Evolutionary conservation across 1,140 invertebrate species (phyloP).

Genomic region (Grapholita molesta): DNA sequence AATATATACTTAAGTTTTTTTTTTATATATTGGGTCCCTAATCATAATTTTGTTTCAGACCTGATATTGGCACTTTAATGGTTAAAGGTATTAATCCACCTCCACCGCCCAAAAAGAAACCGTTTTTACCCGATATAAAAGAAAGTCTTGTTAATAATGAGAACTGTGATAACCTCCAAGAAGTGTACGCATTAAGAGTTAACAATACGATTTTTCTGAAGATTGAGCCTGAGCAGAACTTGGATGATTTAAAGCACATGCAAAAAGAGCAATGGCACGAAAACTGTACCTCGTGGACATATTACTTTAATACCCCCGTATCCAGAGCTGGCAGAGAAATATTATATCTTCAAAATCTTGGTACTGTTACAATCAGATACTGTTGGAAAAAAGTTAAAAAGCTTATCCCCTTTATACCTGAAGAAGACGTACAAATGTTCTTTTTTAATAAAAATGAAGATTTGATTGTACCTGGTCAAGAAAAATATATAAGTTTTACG

Average conservation of each 20-base stretch:
- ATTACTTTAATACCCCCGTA: slow-evolving; percentile 62
- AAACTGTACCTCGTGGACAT: slow-evolving; percentile 51
- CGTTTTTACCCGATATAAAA: slow-evolving; percentile 36
- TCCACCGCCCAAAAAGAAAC: slow-evolving; percentile 35
- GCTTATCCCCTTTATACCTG: slow-evolving; percentile 46
- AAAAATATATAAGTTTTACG: slow-evolving; percentile 49
- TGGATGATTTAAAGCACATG: slow-evolving; percentile 35
- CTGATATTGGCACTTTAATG: slow-evolving; percentile 46
- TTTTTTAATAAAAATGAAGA: slow-evolving; percentile 72
- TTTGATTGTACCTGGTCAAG: slow-evolving; percentile 56
- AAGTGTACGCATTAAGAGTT: slow-evolving; percentile 53
- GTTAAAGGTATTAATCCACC: slow-evolving; percentile 52
- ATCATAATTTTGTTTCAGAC: slow-evolving; percentile 43
- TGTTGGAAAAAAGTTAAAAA: slow-evolving; percentile 64
- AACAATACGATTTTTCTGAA: slow-evolving; percentile 59
- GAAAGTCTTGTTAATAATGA: slow-evolving; percentile 13
- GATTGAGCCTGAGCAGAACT: slow-evolving; percentile 34
- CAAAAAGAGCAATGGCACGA: slow-evolving; percentile 50
- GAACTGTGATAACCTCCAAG: slow-evolving; percentile 10
- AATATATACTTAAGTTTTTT: too few species aligned
- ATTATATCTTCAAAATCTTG: slow-evolving; percentile 59
- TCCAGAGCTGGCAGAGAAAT: slow-evolving; percentile 52
- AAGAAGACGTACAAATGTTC: slow-evolving; percentile 58
- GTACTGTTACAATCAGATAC: slow-evolving; percentile 57
- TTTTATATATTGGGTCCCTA: too few species aligned